Base-by-base conservation (phyloP, 2,888 invertebrate genomes). In the Habrosyne pyritoides region DNA sequence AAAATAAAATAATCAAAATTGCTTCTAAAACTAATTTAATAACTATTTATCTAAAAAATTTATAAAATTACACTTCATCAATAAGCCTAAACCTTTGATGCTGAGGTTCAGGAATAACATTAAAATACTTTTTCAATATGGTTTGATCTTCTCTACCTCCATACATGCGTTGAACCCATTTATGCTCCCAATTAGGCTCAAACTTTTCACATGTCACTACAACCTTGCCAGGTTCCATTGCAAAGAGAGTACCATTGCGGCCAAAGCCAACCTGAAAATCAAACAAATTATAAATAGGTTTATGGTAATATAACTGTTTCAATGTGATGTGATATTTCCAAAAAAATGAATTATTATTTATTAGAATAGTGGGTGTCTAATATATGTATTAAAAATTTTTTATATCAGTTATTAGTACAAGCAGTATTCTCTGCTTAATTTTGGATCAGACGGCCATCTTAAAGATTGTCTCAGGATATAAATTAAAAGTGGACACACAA, bases 91-190 rank as follows among this genome's bases (percentile, higher is more conserved):
- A 98, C 68, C 95, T 94, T 55, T 95, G 94, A 79, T 97, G 97
- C 66, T 97, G 95, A 24, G 95, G 94, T 59, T 95, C 91, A 0
- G 98, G 96, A 67, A 98, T 93, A 36, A 98, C 94, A 91, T 98
- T 96, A 69, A 95, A 97, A 80, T 97, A 97, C 77, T 97, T 97
- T 81, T 98, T 98, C 73, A 95, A 95, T 63, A 97, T 95, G 1
- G 91, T 93, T 67, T 94, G 94, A 1, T 94, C 88, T 71, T 95
- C 89, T 56, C 96, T 89, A 0, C 94, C 95, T 0, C 88, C 91
- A 81, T 96, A 95, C 74, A 94, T 83, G 60, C 94, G 85, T 74
- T 94, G 93, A 28, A 97, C 92, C 96, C 97, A 96, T 0, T 94
- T 93, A 73, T 97, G 96, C 14, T 95, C 94, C 95, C 96, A 97